Evolutionary conservation across 2,797 vertebrate genomes (phyloP).

Genomic region (Prunella strophiata): DNA sequence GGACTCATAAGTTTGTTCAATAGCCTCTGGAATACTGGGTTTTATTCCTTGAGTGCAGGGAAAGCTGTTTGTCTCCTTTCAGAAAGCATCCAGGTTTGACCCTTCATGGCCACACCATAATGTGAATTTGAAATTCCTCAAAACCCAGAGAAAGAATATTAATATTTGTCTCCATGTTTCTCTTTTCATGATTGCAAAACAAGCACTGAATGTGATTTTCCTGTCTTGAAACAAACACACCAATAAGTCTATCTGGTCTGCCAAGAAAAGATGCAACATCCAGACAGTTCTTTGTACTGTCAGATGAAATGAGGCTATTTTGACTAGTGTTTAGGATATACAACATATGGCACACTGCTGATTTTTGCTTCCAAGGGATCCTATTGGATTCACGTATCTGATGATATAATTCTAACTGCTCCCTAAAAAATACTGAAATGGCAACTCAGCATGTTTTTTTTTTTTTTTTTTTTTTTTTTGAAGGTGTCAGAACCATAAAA

Average conservation of each 20-base stretch:
- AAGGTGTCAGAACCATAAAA: not conserved
- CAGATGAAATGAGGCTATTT: conserved; percentile 43
- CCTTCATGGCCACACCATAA: not conserved
- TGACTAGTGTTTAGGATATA: conserved; percentile 21
- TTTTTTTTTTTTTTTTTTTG: not conserved
- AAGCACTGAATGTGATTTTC: not conserved
- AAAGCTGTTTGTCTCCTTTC: not conserved
- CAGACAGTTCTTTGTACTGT: conserved; percentile 26
- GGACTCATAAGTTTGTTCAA: not conserved
- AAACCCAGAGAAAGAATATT: not conserved
- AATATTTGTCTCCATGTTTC: not conserved
- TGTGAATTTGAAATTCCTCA: not conserved
- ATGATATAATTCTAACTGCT: not conserved
- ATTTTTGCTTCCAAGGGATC: conserved; percentile 32
- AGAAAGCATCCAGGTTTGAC: not conserved
- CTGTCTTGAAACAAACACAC: conserved; percentile 11
- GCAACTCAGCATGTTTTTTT: not conserved
- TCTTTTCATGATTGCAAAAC: not conserved
- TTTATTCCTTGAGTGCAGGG: not conserved
- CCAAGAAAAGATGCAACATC: conserved; percentile 26
- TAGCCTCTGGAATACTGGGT: not conserved
- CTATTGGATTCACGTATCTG: not conserved
- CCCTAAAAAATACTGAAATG: not conserved
- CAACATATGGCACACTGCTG: conserved; percentile 39
- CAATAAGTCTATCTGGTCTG: conserved; percentile 35